phyloP scores from a whole-genome alignment of 2,888 invertebrate species.

The Andricus quercusramuli region DNA sequence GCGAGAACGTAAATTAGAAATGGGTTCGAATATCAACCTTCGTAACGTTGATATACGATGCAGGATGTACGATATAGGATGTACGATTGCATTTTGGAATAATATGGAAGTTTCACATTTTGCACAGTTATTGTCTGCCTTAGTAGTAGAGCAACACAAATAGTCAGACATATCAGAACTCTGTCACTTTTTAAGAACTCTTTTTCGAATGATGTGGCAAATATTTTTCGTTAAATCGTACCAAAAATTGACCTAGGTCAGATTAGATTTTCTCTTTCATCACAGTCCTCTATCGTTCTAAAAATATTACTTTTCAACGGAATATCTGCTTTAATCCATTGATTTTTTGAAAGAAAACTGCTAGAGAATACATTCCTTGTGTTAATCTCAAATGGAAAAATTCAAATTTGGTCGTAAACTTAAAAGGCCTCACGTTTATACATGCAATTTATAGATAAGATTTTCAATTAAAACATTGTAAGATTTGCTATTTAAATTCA shows the following conservation, averaged over 20 bases:
- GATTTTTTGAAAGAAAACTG: not conserved
- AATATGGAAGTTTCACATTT: constrained; percentile 9
- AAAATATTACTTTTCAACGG: not conserved
- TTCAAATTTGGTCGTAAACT: too few species aligned
- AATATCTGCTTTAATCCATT: not conserved
- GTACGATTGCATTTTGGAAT: constrained; percentile 31
- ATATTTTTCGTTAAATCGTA: not conserved
- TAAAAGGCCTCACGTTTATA: too few species aligned
- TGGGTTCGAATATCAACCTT: constrained; percentile 51
- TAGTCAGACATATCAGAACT: constrained; percentile 50
- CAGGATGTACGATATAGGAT: not conserved
- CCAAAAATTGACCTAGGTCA: not conserved
- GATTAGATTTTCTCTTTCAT: constrained; percentile 27
- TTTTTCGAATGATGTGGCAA: constrained; percentile 19
- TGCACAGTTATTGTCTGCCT: constrained; percentile 34
- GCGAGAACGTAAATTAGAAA: constrained; percentile 52
- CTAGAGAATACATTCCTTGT: not conserved
- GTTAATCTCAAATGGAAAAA: not conserved
- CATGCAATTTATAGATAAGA: too few species aligned
- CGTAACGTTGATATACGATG: constrained; percentile 51
- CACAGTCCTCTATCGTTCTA: not conserved
- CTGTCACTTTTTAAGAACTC: constrained; percentile 17
- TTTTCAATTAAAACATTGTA: not conserved
- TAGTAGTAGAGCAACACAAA: constrained; percentile 56
- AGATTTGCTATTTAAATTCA: too few species aligned